phyloP scores from a whole-genome alignment of 2,888 invertebrate species.

The Schrankia costaestrigalis region DNA sequence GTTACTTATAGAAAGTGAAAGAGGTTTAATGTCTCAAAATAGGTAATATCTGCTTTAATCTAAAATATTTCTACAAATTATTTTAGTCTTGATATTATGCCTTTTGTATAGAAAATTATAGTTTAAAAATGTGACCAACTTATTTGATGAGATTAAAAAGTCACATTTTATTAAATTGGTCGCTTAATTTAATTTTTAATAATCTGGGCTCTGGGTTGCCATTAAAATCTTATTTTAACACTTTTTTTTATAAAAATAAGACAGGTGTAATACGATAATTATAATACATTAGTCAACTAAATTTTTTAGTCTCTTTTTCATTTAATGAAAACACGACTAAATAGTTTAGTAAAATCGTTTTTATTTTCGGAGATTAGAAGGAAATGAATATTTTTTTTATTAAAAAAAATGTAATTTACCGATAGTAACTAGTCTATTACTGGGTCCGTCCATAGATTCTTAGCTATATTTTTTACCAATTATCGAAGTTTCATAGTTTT shows the following conservation, averaged over 20 bases:
- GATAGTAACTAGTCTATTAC: constrained; percentile 41
- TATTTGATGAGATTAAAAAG: too few relatives aligned
- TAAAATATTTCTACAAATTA: too few relatives aligned
- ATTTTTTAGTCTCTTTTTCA: constrained; percentile 13
- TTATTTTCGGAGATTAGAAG: constrained; percentile 18
- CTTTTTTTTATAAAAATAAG: constrained; percentile 30
- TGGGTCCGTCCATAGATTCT: constrained; percentile 44
- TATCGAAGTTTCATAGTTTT: constrained; percentile 31
- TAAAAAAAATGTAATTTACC: constrained; percentile 30
- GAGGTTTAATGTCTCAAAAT: too few relatives aligned
- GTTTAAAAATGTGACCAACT: constrained; percentile 8
- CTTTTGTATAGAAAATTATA: constrained; percentile 7
- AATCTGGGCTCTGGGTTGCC: constrained; percentile 56
- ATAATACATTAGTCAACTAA: constrained; percentile 22
- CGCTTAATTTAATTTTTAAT: constrained; percentile 38
- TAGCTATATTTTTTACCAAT: constrained; percentile 34
- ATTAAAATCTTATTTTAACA: constrained; percentile 37
- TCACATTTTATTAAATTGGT: too few relatives aligned
- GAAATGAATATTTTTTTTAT: constrained; percentile 16
- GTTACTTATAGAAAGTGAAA: too few relatives aligned
- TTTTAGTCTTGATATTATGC: too few relatives aligned
- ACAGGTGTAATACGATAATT: too few relatives aligned
- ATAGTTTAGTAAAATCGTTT: constrained; percentile 21
- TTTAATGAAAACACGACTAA: constrained; percentile 16
- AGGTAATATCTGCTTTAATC: too few relatives aligned